Conservation (phyloP, 2,113 vertebrate species). For the Macquaria australasica region DNA sequence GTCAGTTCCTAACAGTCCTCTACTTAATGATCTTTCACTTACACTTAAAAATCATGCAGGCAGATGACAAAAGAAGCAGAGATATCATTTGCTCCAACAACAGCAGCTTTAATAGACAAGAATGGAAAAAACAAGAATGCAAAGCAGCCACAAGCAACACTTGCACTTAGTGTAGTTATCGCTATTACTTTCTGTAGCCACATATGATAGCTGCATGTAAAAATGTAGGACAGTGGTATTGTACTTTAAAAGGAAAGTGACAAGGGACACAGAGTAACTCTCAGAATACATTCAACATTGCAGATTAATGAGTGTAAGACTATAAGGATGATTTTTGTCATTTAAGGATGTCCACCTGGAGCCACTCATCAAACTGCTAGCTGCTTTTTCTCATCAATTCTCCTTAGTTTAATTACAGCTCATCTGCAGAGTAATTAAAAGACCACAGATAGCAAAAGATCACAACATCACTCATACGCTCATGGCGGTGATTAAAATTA, state of each 20-base stretch:
- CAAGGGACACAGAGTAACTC: background rate
- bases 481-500: slow-evolving; percentile 26
- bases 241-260: background rate
- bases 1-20: too few species aligned
- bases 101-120: background rate
- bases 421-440: slow-evolving; percentile 45
- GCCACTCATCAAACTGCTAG: slow-evolving; percentile 30
- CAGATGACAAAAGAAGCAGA: background rate
- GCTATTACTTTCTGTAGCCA: background rate
- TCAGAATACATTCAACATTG: background rate
- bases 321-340: background rate
- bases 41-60: too few species aligned
- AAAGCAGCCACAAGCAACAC: background rate
- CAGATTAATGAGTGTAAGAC: background rate
- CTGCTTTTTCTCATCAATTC: slow-evolving; percentile 46
- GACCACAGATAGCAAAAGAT: slow-evolving; percentile 39
- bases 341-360: slow-evolving; percentile 36
- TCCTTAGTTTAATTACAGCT: slow-evolving; percentile 45
- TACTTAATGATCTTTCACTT: too few species aligned
- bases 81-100: background rate
- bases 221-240: background rate
- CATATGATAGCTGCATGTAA: background rate
- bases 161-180: background rate
- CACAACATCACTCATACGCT: slow-evolving; percentile 23
- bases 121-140: background rate